Evolutionary conservation across 2,113 vertebrate genomes (phyloP).

Genomic region (Apus apus): DNA sequence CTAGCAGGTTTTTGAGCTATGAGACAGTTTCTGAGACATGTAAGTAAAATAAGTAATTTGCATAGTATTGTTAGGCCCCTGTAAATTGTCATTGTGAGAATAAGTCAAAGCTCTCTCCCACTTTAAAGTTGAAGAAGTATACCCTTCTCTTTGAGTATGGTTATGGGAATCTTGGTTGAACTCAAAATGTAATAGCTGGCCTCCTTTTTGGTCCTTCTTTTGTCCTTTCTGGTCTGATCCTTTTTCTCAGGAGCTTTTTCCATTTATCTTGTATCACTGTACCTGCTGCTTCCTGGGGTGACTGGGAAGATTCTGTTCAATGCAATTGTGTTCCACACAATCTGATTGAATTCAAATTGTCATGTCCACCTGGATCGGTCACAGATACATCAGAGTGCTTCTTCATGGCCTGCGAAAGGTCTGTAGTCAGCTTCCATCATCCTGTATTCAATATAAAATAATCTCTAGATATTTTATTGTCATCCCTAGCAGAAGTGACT

Average conservation of each 20-base stretch:
- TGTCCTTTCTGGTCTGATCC: background rate
- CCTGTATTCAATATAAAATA: fast-evolving
- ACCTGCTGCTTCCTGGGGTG: background rate
- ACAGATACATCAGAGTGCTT: background rate
- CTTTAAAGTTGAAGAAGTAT: background rate
- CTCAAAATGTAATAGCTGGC: background rate
- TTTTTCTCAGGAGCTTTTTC: background rate
- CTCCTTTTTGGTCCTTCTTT: background rate
- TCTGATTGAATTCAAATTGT: background rate
- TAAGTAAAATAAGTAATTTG: background rate
- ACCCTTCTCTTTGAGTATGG: background rate
- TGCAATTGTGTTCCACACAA: background rate
- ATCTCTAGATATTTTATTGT: background rate
- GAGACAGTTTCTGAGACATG: background rate
- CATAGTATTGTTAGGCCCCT: background rate
- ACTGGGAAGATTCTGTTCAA: background rate
- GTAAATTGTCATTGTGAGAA: background rate
- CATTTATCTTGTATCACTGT: background rate
- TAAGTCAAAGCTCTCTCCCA: background rate
- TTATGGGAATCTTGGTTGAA: background rate
- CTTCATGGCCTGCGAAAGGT: background rate
- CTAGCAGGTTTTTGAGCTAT: background rate
- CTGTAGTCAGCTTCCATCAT: background rate
- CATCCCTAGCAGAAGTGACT: background rate
- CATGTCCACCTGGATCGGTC: background rate